Evolutionary conservation across 1,140 invertebrate species (phyloP).

Genomic region (Drosophila santomea): DNA sequence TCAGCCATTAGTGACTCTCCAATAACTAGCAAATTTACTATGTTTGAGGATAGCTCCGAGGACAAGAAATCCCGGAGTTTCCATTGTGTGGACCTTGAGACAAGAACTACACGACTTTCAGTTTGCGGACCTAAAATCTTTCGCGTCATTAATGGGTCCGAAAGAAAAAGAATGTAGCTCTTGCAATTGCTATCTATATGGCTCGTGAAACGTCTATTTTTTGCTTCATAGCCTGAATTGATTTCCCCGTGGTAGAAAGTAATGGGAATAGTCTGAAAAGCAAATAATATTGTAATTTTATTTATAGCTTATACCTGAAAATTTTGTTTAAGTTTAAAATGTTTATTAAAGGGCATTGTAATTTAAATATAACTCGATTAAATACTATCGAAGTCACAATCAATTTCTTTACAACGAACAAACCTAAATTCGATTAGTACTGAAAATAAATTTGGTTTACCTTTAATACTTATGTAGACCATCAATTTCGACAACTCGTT

Average conservation of each 20-base stretch:
- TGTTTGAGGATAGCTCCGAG: constrained; percentile 86
- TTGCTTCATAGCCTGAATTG: constrained; percentile 72
- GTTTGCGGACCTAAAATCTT: constrained; percentile 87
- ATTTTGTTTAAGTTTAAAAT: too few relatives aligned
- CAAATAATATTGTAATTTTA: neutral
- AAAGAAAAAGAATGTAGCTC: constrained; percentile 88
- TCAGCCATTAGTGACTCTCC: constrained; percentile 86
- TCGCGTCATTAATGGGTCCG: constrained; percentile 86
- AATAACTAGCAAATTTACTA: constrained; percentile 89
- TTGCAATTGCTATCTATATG: constrained; percentile 85
- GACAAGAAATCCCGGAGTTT: constrained; percentile 89
- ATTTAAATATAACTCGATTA: too few relatives aligned
- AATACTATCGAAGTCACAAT: too few relatives aligned
- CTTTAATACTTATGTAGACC: too few relatives aligned
- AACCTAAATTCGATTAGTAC: too few relatives aligned
- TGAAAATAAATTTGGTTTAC: too few relatives aligned
- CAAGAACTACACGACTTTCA: constrained; percentile 87
- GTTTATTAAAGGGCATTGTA: too few relatives aligned
- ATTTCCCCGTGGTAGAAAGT: constrained; percentile 87
- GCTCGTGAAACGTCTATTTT: constrained; percentile 51
- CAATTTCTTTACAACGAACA: too few relatives aligned
- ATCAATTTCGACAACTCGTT: neutral
- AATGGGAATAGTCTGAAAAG: constrained; percentile 85
- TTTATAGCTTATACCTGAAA: too few relatives aligned
- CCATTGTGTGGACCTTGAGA: constrained; percentile 89